A percentile compares a stretch with the other conserved stretches of the same genome.
Conservation (phyloP, 2,888 invertebrate genomes). For the Gymnoscelis rufifasciata region DNA sequence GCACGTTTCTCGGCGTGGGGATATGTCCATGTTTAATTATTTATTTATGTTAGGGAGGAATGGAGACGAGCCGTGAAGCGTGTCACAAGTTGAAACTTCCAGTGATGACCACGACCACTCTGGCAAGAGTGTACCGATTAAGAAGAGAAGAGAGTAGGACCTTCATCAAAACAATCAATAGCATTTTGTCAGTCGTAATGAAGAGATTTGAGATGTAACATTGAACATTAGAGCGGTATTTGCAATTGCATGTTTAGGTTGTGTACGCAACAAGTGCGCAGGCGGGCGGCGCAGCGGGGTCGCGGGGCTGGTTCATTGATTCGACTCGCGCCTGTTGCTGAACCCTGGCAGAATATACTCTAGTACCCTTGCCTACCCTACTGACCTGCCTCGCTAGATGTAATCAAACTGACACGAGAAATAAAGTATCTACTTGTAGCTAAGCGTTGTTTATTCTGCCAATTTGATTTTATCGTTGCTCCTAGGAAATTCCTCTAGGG, state of each 20-base stretch:
- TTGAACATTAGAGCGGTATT: conserved; percentile 11
- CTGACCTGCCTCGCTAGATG: conserved; percentile 29
- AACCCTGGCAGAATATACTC: conserved; percentile 24
- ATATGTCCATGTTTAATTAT: no score
- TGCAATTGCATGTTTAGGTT: conserved; percentile 35
- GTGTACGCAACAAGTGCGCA: conserved; percentile 77
- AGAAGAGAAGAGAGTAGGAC: no score
- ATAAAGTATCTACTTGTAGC: conserved; percentile 16
- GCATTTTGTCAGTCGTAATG: conserved; percentile 4
- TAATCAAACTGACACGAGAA: conserved; percentile 49
- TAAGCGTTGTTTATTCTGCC: conserved; percentile 19
- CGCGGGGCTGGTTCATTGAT: conserved; percentile 61
- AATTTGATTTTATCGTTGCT: conserved; percentile 15
- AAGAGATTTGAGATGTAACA: conserved; percentile 12
- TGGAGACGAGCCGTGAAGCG: no score
- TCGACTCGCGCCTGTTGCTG: conserved; percentile 72
- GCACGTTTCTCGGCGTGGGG: no score
- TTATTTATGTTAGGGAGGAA: no score
- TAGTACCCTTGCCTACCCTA: conserved; percentile 23
- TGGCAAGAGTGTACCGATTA: no score
- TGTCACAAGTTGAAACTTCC: no score
- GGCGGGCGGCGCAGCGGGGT: conserved; percentile 35
- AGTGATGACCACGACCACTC: no score
- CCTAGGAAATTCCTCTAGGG: no score
- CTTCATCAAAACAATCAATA: conserved; percentile 7